Evolutionary conservation across 2,888 invertebrate genomes (phyloP), one percentile per base, ranked within the genome.

Genomic region (Alviniconcha strummeri): DNA sequence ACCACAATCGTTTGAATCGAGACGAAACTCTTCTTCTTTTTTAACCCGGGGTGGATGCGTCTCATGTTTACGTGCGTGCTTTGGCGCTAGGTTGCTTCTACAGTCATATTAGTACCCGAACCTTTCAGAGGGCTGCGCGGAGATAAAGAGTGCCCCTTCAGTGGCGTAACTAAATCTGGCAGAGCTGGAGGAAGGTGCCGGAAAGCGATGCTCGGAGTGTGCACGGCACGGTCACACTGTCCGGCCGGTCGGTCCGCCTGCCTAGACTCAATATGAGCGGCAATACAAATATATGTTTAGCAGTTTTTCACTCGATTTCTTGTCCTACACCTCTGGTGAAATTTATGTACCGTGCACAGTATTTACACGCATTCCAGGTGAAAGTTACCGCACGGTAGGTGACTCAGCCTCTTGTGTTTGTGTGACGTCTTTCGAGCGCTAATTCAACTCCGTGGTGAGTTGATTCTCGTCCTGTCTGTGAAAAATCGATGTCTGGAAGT

Each of bases 301-400:
- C 13, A 64, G 1, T 9, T 13, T 69, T 19, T 13, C 78, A 57
- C 67, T 78, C 64, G 57, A 79, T 77, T 78, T 80, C 75, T 77
- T 36, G 67, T 57, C 55, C 77, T 85, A n/a, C 75, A 57, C 60
- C 71, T 69, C 69, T 69, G n/a, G 36, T 36, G 36, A 3, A 36
- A 36, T 13, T 7, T 69, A 8, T 69, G n/a, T 69, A 17, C n/a
- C 69, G 15, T 56, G 19, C 64, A 57, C 11, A 19, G 57, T 56
- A 17, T 5, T 69, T 55, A 36, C 36, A 36, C 0, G 36, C 36
- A 36, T 36, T 36, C 36, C 36, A 36, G 36, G 36, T 36, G 36
- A 36, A 3, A 36, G 36, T 36, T 36, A 36, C 36, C 36, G 36
- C n/a, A n/a, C n/a, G n/a, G n/a, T 36, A 36, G 36, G 36, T 36